Evolutionary conservation across 1,140 invertebrate species (phyloP).

Genomic region (Stegodyphus dumicola): DNA sequence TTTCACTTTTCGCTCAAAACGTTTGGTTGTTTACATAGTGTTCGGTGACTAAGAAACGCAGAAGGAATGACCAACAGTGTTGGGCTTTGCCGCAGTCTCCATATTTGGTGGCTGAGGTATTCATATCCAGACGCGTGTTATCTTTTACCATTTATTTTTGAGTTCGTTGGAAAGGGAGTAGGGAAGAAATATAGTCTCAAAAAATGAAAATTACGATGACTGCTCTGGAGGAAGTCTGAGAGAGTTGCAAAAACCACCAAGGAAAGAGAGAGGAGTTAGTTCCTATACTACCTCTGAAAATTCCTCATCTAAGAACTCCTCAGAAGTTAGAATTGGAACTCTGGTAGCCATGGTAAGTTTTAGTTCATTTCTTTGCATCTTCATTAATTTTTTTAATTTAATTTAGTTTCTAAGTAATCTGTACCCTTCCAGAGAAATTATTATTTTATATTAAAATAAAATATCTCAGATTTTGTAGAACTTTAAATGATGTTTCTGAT

Average conservation of each 20-base stretch:
- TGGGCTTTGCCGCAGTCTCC: conserved; percentile 15
- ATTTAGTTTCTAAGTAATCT: too few relatives aligned
- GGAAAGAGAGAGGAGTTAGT: too few relatives aligned
- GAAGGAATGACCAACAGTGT: conserved; percentile 26
- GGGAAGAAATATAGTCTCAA: conserved; percentile 18
- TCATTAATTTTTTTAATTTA: too few relatives aligned
- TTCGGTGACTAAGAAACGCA: conserved; percentile 5
- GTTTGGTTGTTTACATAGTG: neutral
- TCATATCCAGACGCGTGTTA: conserved; percentile 36
- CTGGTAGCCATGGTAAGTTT: too few relatives aligned
- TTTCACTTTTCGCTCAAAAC: neutral
- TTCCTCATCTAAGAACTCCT: too few relatives aligned
- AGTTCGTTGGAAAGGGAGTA: neutral
- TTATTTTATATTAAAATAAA: too few relatives aligned
- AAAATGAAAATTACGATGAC: conserved; percentile 38
- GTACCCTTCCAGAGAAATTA: too few relatives aligned
- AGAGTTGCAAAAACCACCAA: neutral
- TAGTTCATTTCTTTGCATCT: too few relatives aligned
- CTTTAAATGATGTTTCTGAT: too few relatives aligned
- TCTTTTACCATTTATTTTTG: conserved; percentile 47
- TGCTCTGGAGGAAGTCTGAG: conserved; percentile 10
- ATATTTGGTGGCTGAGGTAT: conserved; percentile 36
- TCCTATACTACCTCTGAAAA: too few relatives aligned
- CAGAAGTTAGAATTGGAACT: too few relatives aligned
- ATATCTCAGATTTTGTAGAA: too few relatives aligned